Evolutionary conservation across 2,113 vertebrate genomes (phyloP).

Genomic region (Sialia sialis): DNA sequence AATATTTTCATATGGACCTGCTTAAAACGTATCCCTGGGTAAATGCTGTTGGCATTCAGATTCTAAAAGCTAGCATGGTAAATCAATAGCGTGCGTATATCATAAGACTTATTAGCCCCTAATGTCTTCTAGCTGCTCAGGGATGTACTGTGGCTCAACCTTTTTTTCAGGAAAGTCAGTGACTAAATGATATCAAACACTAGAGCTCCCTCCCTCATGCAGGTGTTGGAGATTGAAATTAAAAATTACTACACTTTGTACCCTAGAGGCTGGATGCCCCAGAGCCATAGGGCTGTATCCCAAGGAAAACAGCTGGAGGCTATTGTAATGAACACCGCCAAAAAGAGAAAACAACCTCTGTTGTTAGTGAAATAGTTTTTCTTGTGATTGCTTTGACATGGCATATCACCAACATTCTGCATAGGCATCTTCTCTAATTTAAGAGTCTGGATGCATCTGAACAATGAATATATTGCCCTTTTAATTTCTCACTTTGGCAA

Average conservation of each 20-base stretch:
- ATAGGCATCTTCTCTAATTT: background rate
- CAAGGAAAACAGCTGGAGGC: conserved; percentile 15
- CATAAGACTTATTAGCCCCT: conserved; percentile 28
- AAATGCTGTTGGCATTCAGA: background rate
- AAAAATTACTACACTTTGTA: background rate
- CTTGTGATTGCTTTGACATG: background rate
- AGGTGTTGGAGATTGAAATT: conserved; percentile 15
- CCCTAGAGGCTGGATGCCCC: background rate
- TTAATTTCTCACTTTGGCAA: background rate
- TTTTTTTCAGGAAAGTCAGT: background rate
- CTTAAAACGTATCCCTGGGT: background rate
- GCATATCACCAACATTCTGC: background rate
- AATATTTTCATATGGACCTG: conserved; percentile 26
- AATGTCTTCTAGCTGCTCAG: background rate
- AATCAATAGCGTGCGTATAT: conserved; percentile 3
- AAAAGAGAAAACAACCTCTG: background rate
- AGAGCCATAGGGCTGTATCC: background rate
- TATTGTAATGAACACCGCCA: background rate
- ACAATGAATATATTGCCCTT: background rate
- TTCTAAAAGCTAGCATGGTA: background rate
- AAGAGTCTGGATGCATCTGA: background rate
- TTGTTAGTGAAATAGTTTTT: background rate
- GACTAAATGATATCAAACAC: background rate
- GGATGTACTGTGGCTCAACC: background rate
- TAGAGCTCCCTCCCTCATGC: background rate